phyloP scores from a whole-genome alignment of 1,140 invertebrate genomes.

The Scaptomyza graminum region DNA sequence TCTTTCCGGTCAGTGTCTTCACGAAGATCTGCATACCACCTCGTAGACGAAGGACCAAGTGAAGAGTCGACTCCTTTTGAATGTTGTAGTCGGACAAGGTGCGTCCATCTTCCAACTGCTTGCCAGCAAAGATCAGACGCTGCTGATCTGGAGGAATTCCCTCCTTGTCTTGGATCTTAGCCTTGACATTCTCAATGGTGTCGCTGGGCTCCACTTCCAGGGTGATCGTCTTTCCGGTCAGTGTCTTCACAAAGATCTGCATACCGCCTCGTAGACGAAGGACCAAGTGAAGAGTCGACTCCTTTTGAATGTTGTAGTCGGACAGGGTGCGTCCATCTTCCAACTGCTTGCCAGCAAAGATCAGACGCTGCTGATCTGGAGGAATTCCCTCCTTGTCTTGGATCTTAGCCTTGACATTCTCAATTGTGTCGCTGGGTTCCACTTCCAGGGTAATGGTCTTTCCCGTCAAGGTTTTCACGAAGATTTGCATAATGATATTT shows the following conservation, averaged over 20 bases:
- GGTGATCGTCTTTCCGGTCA: constrained; percentile 93
- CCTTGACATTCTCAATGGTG: constrained; percentile 93
- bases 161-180: constrained; percentile 91
- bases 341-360: constrained; percentile 91
- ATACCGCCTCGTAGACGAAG: constrained; percentile 94
- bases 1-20: constrained; percentile 91
- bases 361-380: constrained; percentile 90
- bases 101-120: constrained; percentile 90
- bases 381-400: constrained; percentile 90
- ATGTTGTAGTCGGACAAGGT: constrained; percentile 93
- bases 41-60: constrained; percentile 92
- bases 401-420: constrained; percentile 93
- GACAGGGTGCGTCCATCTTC: constrained; percentile 92
- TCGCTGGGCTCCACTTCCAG: constrained; percentile 91
- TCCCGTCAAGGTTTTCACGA: constrained; percentile 92
- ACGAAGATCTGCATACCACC: constrained; percentile 93
- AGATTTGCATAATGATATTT: constrained; percentile 87
- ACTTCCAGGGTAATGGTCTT: constrained; percentile 94
- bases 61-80: constrained; percentile 95
- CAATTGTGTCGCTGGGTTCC: constrained; percentile 91
- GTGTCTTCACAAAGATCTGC: constrained; percentile 90
- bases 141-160: constrained; percentile 91
- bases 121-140: constrained; percentile 87
- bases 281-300: constrained; percentile 95
- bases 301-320: constrained; percentile 94